These are phyloP conservation scores for Drosophila algonquin DNA, from an alignment of 2,888 invertebrate genomes.

Conservation along the genomic window DNA sequence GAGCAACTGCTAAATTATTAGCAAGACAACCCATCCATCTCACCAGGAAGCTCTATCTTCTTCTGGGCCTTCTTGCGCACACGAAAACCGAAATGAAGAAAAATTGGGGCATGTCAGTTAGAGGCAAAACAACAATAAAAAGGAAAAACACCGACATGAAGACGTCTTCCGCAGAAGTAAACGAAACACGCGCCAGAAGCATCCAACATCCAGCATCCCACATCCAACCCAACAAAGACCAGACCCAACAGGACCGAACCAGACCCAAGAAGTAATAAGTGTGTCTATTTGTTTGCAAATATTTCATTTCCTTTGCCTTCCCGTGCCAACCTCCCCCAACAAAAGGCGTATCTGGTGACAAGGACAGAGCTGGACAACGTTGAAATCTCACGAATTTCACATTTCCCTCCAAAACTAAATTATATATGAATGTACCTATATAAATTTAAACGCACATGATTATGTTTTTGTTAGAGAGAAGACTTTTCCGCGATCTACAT, in stretches of 20 bases:
- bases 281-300: constrained; percentile 80
- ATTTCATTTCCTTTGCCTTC: constrained; percentile 65
- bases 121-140: constrained; percentile 76
- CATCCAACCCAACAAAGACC: constrained; percentile 54
- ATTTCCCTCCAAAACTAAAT: constrained; percentile 28
- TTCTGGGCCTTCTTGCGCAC: constrained; percentile 24
- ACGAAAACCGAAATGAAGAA: constrained; percentile 65
- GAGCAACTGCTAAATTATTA: constrained; percentile 73
- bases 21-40: constrained; percentile 75
- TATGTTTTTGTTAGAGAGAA: constrained; percentile 2
- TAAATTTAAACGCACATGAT: constrained; percentile 23
- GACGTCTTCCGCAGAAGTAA: constrained; percentile 55
- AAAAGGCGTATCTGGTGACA: constrained; percentile 1
- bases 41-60: constrained; percentile 25
- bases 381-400: constrained; percentile 24
- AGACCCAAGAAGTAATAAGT: constrained; percentile 74
- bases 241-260: constrained; percentile 61
- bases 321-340: constrained; percentile 53
- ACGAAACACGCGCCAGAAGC: constrained; percentile 72
- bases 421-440: background rate
- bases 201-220: constrained; percentile 69
- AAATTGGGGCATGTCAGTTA: constrained; percentile 74
- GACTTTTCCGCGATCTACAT: constrained; percentile 7
- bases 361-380: background rate
- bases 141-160: constrained; percentile 68